Evolutionary conservation across 2,888 invertebrate genomes (phyloP), one percentile per base, ranked within the genome.

Genomic region (Apotomis capreana): DNA sequence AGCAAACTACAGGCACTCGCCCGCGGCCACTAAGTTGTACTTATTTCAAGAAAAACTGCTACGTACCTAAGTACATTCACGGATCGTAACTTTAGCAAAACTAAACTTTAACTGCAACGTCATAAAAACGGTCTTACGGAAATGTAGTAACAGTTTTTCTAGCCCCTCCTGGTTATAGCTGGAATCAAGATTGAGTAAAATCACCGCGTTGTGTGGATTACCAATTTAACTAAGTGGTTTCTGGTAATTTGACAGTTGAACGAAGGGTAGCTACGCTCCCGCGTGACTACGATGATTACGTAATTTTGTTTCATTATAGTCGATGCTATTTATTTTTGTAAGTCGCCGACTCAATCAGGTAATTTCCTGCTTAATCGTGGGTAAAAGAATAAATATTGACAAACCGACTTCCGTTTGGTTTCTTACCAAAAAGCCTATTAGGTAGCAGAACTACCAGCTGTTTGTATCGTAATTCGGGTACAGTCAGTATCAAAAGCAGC

Each of bases 201-300:
- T 65, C 70, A 63, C 70, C 64, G 58, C 52, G 9, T 52, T 57
- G 62, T 68, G 52, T 63, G 59, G 49, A 49, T 54, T 69, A 65
- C 72, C 72, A 69, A 69, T 73, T 73, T 64, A 65, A 69, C 69
- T 65, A 73, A 69, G 64, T 69, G 69, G 64, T 69, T 69, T 64
- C 49, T 15, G 61, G 70, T 65, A 69, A 69, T 69, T 69, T 73
- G 73, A 65, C 69, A 69, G 65, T 61, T 61, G 73, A 69, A 61
- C 37, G 69, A 73, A 69, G 69, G 68, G 69, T 62, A 63, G 62
- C 58, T 59, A 36, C 69, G 40, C 37, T 64, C 59, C 65, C 59
- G 9, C 63, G 73, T 60, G 69, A 60, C 64, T 64, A 26, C 13
- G 13, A 62, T 61, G 36, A 69, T 61, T 63, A 51, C 26, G 59